These are phyloP conservation scores for Eueremaeus valkanovi DNA, from an alignment of 2,888 invertebrate genomes.

Conservation along the genomic window DNA sequence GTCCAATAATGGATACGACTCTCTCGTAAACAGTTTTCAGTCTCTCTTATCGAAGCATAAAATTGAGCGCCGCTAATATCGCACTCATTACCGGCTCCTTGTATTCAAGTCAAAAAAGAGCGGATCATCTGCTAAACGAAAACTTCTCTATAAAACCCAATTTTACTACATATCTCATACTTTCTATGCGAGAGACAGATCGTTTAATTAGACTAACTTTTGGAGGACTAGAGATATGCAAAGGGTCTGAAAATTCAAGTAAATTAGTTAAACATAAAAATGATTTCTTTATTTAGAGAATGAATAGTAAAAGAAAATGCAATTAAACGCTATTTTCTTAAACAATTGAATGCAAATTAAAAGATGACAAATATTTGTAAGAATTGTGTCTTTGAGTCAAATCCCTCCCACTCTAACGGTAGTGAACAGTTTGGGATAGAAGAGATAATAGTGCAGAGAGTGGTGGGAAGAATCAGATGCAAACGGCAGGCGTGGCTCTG, in stretches of 20 bases:
- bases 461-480: conserved; percentile 17
- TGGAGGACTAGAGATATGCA: neutral
- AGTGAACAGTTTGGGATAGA: neutral
- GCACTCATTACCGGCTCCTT: neutral
- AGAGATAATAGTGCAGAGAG: neutral
- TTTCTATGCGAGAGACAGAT: neutral
- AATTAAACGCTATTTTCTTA: no score
- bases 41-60: neutral
- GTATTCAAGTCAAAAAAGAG: conserved; percentile 5
- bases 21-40: neutral
- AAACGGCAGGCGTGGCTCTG: conserved; percentile 6
- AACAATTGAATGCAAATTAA: neutral
- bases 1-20: neutral
- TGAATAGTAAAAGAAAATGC: neutral
- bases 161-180: neutral
- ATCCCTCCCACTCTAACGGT: conserved; percentile 17
- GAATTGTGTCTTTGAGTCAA: neutral
- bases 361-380: conserved; percentile 4
- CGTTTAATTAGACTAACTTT: neutral
- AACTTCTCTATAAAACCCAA: neutral
- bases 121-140: neutral
- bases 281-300: neutral
- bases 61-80: neutral
- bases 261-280: neutral
- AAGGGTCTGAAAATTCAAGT: neutral